Evolutionary conservation across 2,888 invertebrate genomes (phyloP), one percentile per base, ranked within the genome.

Genomic region (Dynastes grantii): DNA sequence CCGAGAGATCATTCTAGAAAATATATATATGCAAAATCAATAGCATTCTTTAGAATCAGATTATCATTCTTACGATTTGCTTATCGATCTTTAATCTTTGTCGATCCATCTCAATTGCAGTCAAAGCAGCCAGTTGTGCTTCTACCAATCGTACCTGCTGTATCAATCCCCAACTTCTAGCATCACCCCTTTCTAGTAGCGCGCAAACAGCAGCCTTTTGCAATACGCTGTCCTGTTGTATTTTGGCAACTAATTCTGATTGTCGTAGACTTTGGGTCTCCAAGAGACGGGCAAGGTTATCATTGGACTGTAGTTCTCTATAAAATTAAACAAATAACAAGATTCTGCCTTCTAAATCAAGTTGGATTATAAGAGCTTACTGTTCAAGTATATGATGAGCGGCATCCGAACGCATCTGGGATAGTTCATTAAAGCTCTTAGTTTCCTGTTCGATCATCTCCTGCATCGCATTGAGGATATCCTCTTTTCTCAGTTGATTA

Each of bases 71-170:
- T 87, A 92, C 94, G 86, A 94, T 90, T 86, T 94, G 94, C 82
- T 93, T 93, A 82, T 91, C 89, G 78, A 94, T 91, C 85, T 93
- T 90, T 79, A 94, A 88, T 87, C 92, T 93, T 84, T 91, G 92
- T 84, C 92, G 92, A 83, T 95, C 93, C 84, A 95, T 90, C 89
- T 95, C 95, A 81, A 94, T 92, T 70, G 91, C 90, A 82, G 95
- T 95, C 37, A 95, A 90, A 78, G 91, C 91, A 27, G 94, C 94
- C 82, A 95, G 88, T 88, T 95, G 94, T 11, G 90, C 90, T 83
- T 95, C 94, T 63, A 95, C 94, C 78, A 95, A 88, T 83, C 92
- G 91, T 81, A 95, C 93, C 90, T 95, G 95, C 86, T 95, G 94
- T 82, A 94, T 91, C 37, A 95, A 89, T 83, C 94, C 93, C 94